A percentile compares a stretch with the other conserved stretches of the same genome.
Conservation (phyloP, 2,797 vertebrate species). For the Coluber constrictor region DNA sequence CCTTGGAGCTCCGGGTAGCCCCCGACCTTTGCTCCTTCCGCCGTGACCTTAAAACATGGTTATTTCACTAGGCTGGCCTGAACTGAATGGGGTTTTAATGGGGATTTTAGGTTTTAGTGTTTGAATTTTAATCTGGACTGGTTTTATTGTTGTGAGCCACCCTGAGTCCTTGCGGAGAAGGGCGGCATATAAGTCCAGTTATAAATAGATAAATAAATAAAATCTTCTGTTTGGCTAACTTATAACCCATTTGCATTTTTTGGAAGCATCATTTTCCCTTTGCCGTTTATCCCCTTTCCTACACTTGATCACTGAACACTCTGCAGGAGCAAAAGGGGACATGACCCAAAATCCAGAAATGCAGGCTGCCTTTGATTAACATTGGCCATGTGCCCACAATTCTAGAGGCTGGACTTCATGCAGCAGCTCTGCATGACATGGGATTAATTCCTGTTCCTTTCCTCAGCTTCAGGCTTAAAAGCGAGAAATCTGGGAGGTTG, state of each 20-base stretch:
- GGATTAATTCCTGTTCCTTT: neutral
- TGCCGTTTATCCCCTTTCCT: constrained; percentile 56
- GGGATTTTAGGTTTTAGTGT: too few relatives aligned
- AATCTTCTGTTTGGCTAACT: constrained; percentile 53
- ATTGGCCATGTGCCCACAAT: neutral
- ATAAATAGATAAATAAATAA: too few relatives aligned
- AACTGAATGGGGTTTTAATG: too few relatives aligned
- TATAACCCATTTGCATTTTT: constrained; percentile 41
- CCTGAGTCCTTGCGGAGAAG: too few relatives aligned
- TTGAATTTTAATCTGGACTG: too few relatives aligned
- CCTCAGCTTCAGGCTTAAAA: neutral
- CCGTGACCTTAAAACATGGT: too few relatives aligned
- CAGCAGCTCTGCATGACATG: too few relatives aligned
- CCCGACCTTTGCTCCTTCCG: too few relatives aligned
- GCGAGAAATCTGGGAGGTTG: neutral
- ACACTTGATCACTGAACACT: constrained; percentile 41
- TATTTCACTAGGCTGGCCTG: too few relatives aligned
- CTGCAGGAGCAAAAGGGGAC: neutral
- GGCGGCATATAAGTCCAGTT: too few relatives aligned
- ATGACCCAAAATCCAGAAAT: neutral
- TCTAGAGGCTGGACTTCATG: neutral
- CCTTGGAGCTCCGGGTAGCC: too few relatives aligned
- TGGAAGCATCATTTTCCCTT: constrained; percentile 34
- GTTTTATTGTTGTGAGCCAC: too few relatives aligned
- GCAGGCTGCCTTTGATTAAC: neutral